Base-by-base conservation (phyloP, 2,113 vertebrate species). In the Plestiodon gilberti region DNA sequence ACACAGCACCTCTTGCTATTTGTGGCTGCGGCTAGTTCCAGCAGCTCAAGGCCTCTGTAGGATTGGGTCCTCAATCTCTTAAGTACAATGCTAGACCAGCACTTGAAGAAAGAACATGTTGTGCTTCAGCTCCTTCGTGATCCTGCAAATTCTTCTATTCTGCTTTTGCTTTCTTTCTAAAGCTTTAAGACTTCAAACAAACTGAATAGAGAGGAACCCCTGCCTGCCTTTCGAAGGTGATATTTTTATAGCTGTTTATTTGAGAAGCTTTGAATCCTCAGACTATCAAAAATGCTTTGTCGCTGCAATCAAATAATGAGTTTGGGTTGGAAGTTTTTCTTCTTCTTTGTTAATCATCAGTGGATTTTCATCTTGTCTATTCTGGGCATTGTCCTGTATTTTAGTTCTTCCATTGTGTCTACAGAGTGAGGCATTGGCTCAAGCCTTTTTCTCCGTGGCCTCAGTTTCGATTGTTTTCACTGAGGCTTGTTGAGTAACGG, bases 201-300 rank as follows among this genome's bases (percentile, higher is more conserved):
- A 84, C 18, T 28, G 8, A 70, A 81, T 91, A 82, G 83, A 23
- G 38, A 90, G 55, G 30, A 8, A 0, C 0, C 87, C 35, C 69
- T 62, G 0, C 43, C 14, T 89, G 77, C 40, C 61, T 70, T 18
- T 64, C 70, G 83, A 83, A 83, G 81, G 25, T 43, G 55, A 40
- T 80, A 40, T 65, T 91, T 93, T 88, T 83, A 2, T 61, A 52
- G 33, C 69, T 88, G 22, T 88, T 89, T 61, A 73, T 82, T 80
- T 75, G 6, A 30, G n/a, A 40, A 80, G 59, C 78, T 43, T 35
- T 71, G n/a, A 71, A 8, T 10, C 43, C 28, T 43, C n/a, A 55
- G 64, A 35, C 81, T 55, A 79, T 61, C 33, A 78, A 78, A 52
- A 81, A 69, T 13, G 4, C 14, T 70, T 71, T 82, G 65, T 38